Evolutionary conservation across 2,113 vertebrate species (phyloP).

Genomic region (Indri indri): DNA sequence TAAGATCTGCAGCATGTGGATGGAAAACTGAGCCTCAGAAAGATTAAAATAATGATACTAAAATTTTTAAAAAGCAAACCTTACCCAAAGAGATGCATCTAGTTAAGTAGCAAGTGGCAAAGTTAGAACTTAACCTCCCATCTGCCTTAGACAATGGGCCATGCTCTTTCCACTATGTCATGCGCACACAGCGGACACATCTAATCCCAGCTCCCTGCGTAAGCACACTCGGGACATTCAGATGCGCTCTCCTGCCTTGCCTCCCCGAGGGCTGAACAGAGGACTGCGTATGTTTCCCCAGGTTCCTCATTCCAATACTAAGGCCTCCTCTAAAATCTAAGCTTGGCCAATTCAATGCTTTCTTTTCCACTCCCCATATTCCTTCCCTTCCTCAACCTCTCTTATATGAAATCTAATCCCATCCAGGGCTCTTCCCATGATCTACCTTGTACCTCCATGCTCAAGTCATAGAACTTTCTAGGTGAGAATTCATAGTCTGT

Average conservation of each 20-base stretch:
- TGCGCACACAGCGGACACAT: not conserved
- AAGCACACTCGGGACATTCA: rapidly evolving
- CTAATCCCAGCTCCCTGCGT: rapidly evolving
- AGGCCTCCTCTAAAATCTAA: not conserved
- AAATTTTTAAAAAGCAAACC: not conserved
- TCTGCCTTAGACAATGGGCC: rapidly evolving
- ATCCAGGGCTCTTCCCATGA: not conserved
- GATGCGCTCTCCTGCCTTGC: not conserved
- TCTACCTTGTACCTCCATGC: not conserved
- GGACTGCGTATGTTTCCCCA: not conserved
- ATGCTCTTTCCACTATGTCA: too few relatives aligned
- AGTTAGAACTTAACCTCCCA: not conserved
- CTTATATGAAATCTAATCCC: not conserved
- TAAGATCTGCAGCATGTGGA: not conserved
- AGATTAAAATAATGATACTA: not conserved
- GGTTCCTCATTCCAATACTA: not conserved
- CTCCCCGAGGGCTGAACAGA: not conserved
- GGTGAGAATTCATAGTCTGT: not conserved
- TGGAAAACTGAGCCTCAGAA: not conserved
- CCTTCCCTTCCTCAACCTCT: not conserved
- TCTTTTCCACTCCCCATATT: not conserved
- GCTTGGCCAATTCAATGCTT: not conserved
- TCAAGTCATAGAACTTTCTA: not conserved
- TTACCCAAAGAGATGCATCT: not conserved
- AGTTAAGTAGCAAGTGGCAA: not conserved